phyloP scores from a whole-genome alignment of 2,113 vertebrate genomes.

The Tor tambroides region DNA sequence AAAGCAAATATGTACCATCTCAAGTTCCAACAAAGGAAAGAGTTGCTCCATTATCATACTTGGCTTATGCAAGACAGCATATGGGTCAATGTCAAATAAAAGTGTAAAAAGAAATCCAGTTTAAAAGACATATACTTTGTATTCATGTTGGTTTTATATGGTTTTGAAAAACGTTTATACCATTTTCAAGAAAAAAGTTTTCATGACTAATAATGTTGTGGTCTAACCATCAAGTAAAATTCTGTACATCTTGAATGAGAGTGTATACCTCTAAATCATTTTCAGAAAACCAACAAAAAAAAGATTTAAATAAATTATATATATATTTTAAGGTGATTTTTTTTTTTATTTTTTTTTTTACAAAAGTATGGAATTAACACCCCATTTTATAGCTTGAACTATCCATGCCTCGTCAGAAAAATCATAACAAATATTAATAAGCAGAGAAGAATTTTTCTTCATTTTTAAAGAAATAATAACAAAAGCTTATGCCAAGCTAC shows the following conservation, averaged over 20 bases:
- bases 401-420: background rate
- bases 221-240: background rate
- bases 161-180: background rate
- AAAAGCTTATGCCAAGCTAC: background rate
- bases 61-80: background rate
- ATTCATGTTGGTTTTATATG: background rate
- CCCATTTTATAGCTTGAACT: background rate
- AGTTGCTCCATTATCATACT: constrained; percentile 41
- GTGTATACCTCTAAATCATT: background rate
- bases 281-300: background rate
- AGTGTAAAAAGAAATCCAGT: background rate
- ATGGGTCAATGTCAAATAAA: constrained; percentile 7
- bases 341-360: too few species aligned
- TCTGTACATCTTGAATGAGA: background rate
- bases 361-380: background rate
- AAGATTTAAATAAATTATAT: background rate
- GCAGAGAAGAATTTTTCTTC: background rate
- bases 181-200: background rate
- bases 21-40: constrained; percentile 15
- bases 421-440: background rate
- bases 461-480: background rate
- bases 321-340: background rate
- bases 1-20: constrained; percentile 51
- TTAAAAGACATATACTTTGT: background rate
- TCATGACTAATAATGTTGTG: background rate